Conservation (phyloP, 2,113 vertebrate genomes). For the Pituophis catenifer region DNA sequence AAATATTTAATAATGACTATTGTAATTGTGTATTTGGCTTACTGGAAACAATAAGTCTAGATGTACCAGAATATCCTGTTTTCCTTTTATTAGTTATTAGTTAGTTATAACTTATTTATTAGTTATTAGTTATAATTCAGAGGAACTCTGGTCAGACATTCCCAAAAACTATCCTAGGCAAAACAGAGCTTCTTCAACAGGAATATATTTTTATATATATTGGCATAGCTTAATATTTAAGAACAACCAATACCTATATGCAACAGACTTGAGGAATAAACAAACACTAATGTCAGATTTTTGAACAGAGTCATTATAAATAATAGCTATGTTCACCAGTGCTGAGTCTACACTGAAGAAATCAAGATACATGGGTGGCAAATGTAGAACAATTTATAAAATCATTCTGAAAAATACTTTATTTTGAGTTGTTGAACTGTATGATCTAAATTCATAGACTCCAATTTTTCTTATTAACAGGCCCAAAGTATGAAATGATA, state of each 20-base stretch:
- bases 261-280: constrained; percentile 4
- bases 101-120: too few species aligned
- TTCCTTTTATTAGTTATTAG: too few species aligned
- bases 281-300: background rate
- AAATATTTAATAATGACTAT: too few species aligned
- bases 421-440: background rate
- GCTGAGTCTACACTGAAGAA: background rate
- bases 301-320: constrained; percentile 14
- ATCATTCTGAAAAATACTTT: background rate
- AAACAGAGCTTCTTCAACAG: too few species aligned
- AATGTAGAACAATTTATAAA: background rate
- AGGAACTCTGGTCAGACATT: too few species aligned
- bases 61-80: too few species aligned
- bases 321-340: background rate
- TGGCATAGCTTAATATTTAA: constrained; percentile 8
- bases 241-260: background rate
- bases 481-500: background rate
- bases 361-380: background rate
- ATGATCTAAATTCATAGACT: background rate
- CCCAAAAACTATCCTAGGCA: too few species aligned
- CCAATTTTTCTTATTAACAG: background rate
- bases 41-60: too few species aligned
- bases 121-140: too few species aligned
- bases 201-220: background rate
- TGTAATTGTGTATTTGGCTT: too few species aligned